Evolutionary conservation across 2,888 invertebrate genomes (phyloP), one percentile per base, ranked within the genome.

Genomic region (Sarcophaga subvicina): DNA sequence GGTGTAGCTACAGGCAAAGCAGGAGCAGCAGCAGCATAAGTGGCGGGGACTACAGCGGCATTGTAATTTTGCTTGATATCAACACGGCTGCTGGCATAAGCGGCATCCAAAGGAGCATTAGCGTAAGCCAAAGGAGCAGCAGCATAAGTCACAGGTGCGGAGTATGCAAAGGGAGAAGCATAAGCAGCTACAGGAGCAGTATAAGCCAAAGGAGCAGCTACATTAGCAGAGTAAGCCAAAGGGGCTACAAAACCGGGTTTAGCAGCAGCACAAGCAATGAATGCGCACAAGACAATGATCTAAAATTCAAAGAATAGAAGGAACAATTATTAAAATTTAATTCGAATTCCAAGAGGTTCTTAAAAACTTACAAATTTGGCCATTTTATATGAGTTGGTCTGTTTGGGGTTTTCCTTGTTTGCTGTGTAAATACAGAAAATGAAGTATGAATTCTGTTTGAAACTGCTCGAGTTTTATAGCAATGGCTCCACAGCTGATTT

Each of bases 221-320:
- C 83, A 8, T 89, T 88, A 22, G 77, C 64, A 27, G 89, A 63
- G 22, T 88, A 88, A 47, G 80, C 80, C 37, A 79, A 67, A 0
- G 88, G 80, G 22, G 71, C 64, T 25, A 86, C 79, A 47, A 80
- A 59, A 25, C 80, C 78, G 20, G 76, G 20, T 4, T 80, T 79
- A 37, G 83, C 78, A 66, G 82, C 77, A 54, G 80, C 83, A 80
- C 22, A 12, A 83, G 84, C 81, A 22, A 59, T 47, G 8, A 49
- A 69, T 4, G 81, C 66, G 11, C 90, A 88, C 72, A 93, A 88
- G 69, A 90, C 90, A 89, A 90, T 89, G 22, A 75, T 75, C 83
- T 83, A 17, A 37, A 49, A 62, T 12, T 27, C 17, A 54, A 37
- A 10, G 37, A 54, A 17, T 14, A 54, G 17, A 14, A 54, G 54